Conservation (phyloP, 2,797 vertebrate species). For the Australoheros facetus region DNA sequence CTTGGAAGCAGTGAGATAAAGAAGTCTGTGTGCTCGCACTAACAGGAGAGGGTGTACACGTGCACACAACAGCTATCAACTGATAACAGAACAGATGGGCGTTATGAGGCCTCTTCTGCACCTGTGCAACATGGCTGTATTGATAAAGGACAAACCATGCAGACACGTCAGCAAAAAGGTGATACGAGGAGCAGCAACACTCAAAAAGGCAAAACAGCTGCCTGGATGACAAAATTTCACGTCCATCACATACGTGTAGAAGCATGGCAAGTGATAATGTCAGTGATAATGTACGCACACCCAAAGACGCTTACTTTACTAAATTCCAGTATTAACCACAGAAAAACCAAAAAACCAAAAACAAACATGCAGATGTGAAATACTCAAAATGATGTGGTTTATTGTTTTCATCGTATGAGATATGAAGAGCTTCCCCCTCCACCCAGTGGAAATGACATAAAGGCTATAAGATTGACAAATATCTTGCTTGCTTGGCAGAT, state of each 20-base stretch:
- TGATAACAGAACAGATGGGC: constrained; percentile 60
- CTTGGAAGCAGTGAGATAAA: constrained; percentile 54
- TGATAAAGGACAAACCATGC: constrained; percentile 45
- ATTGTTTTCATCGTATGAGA: constrained; percentile 20
- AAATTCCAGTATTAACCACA: constrained; percentile 21
- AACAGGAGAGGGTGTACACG: constrained; percentile 31
- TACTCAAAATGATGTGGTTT: background rate
- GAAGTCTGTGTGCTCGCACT: constrained; percentile 42
- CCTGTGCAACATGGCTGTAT: constrained; percentile 46
- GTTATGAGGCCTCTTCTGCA: constrained; percentile 45
- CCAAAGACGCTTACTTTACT: background rate
- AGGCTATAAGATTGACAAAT: constrained; percentile 48
- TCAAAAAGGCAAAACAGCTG: background rate
- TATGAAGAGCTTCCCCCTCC: background rate
- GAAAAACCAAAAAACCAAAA: background rate
- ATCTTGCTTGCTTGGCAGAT: constrained; percentile 65
- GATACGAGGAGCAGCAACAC: constrained; percentile 11
- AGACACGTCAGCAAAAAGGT: constrained; percentile 39
- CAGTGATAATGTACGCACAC: background rate
- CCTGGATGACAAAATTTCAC: constrained; percentile 14
- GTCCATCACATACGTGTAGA: background rate
- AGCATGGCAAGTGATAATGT: background rate
- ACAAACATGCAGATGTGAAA: constrained; percentile 25
- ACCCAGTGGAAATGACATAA: constrained; percentile 25
- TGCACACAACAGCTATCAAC: constrained; percentile 28